A percentile compares a stretch with the other conserved stretches of the same genome.
Conservation (phyloP, 2,797 vertebrate genomes). For the Pygocentrus nattereri region DNA sequence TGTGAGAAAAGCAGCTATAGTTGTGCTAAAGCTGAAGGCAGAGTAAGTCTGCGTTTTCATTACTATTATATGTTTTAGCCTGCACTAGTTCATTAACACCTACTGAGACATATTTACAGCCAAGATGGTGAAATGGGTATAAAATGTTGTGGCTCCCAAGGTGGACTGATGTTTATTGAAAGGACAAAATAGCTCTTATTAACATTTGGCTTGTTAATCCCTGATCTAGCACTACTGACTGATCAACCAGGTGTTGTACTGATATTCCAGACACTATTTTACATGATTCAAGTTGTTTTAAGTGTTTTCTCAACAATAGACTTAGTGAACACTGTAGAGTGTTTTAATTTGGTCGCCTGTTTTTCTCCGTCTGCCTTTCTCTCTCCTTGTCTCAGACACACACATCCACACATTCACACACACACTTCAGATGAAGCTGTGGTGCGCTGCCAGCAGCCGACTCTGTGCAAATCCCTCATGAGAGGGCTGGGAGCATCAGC, state of each 20-base stretch:
- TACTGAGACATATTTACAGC: too few relatives aligned
- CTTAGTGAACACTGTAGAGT: not conserved
- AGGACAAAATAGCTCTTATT: too few relatives aligned
- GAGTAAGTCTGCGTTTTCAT: too few relatives aligned
- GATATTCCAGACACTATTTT: not conserved
- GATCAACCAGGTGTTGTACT: not conserved
- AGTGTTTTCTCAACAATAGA: not conserved
- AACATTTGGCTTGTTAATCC: too few relatives aligned
- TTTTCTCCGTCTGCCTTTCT: slow-evolving; percentile 29
- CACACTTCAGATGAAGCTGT: slow-evolving; percentile 3
- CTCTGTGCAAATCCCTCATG: not conserved
- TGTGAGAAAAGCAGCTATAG: too few relatives aligned
- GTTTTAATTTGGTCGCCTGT: not conserved
- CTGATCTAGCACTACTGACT: too few relatives aligned
- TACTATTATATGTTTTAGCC: too few relatives aligned
- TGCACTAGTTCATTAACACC: too few relatives aligned
- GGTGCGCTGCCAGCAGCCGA: slow-evolving; percentile 2
- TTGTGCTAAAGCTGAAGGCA: too few relatives aligned
- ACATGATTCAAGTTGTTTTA: not conserved
- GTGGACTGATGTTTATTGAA: too few relatives aligned
- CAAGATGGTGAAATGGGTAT: too few relatives aligned
- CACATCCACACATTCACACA: not conserved
- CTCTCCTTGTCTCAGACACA: slow-evolving; percentile 28
- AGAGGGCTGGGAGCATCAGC: slow-evolving; percentile 32
- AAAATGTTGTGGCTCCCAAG: too few relatives aligned